A percentile compares a stretch with the other conserved stretches of the same genome.
phyloP scores from a whole-genome alignment of 2,888 invertebrate genomes.

The Lasioglossum pauxillum region DNA sequence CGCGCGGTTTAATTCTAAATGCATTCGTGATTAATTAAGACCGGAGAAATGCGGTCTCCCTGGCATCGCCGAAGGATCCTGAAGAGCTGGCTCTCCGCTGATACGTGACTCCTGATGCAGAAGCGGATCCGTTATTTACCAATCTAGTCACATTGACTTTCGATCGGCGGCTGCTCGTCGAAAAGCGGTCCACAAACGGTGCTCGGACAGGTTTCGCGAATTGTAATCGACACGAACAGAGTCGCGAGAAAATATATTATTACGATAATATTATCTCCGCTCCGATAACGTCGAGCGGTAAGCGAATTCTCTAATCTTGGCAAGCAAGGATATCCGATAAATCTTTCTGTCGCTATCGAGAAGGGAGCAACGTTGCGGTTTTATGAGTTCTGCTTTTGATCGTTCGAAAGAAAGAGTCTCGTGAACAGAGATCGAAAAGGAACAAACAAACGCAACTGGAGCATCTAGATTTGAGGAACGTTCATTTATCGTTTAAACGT shows the following conservation, averaged over 20 bases:
- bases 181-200: constrained; percentile 19
- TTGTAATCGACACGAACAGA: constrained; percentile 3
- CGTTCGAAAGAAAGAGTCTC: constrained; percentile 5
- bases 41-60: constrained; percentile 48
- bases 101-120: constrained; percentile 21
- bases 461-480: constrained; percentile 62
- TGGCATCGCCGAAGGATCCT: constrained; percentile 34
- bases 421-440: constrained; percentile 34
- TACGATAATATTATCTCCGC: constrained; percentile 51
- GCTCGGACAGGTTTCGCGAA: constrained; percentile 21
- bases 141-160: constrained; percentile 61
- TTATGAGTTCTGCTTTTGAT: not conserved
- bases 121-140: constrained; percentile 57
- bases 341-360: not conserved
- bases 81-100: constrained; percentile 28
- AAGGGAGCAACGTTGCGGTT: not conserved
- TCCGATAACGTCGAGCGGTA: constrained; percentile 27
- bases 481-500: constrained; percentile 48
- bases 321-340: constrained; percentile 33
- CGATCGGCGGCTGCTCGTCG: constrained; percentile 26
- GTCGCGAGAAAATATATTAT: constrained; percentile 30
- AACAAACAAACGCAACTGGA: constrained; percentile 36
- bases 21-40: constrained; percentile 63
- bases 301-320: constrained; percentile 31
- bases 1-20: constrained; percentile 38